Base-by-base conservation (phyloP, 2,888 invertebrate genomes). In the Syrista parreyssii region DNA sequence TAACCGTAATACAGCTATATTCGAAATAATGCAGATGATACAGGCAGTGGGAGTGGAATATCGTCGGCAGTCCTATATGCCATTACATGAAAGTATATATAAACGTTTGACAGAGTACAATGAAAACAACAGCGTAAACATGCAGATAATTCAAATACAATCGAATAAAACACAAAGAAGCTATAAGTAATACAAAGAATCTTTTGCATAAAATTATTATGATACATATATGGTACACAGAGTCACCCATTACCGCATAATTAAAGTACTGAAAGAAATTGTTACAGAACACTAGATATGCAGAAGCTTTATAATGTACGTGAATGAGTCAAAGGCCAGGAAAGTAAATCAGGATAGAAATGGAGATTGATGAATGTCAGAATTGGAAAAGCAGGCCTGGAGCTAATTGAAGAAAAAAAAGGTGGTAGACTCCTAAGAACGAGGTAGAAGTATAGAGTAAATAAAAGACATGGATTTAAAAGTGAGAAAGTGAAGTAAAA, bases 401-500 rank as follows among this genome's bases (percentile, higher is more conserved):
- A 55, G 55, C 9, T 23, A 55, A 55, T 55, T 55, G 23, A 55
- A 9, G 9, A 23, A 9, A 55, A 40, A 55, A 55, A 40, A 55
- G 9, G 15, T 55, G 2, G 23, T 55, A 23, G 23, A 55, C 9
- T 23, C 23, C 23, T 55, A 3, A 55, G 55, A 55, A 55, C 23
- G 55, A 55, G 23, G 23, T 55, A 55, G 23, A 23, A 23, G 9
- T 71, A 79, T 79, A 80, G 82, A 81, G 78, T 85, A 84, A 86
- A 84, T 86, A 83, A 55, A 71, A 75, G 30, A 73, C 32, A 78
- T 74, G 76, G 72, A 76, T 75, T 75, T 74, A 82, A 82, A 79
- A 82, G 83, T 84, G 79, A 82, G 76, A 79, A 80, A 79, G 73
- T 76, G 72, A 76, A 79, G 73, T 84, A 87, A 88, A 86, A 84